Conservation (phyloP, 2,113 vertebrate genomes). For the Aldabrachelys gigantea region DNA sequence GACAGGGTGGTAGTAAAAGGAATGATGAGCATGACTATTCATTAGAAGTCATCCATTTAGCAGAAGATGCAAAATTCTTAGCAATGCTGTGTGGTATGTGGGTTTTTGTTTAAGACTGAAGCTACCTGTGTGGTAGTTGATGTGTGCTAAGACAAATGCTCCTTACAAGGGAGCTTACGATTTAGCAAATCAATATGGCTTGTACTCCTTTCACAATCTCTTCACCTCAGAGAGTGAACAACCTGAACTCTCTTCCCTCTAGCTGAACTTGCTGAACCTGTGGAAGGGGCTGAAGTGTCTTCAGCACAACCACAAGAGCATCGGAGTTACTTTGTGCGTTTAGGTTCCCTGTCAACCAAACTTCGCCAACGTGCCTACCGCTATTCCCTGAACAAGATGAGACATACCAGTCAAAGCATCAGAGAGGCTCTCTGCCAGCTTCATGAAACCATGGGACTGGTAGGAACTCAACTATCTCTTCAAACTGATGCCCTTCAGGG, state of each 20-base stretch:
- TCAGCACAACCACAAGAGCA: constrained; percentile 25
- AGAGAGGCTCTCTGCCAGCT: constrained; percentile 77
- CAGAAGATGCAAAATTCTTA: not conserved
- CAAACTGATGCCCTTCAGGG: not conserved
- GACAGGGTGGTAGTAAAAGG: not conserved
- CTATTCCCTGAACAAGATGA: constrained; percentile 80
- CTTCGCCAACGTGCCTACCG: constrained; percentile 80
- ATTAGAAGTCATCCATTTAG: no score
- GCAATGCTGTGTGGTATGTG: not conserved
- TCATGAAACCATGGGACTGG: constrained; percentile 80
- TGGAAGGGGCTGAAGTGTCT: constrained; percentile 38
- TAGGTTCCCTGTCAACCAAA: constrained; percentile 82
- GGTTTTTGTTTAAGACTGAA: not conserved
- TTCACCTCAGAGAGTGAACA: not conserved
- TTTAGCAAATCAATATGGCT: not conserved
- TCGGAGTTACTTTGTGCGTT: constrained; percentile 83
- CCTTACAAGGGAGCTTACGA: no score
- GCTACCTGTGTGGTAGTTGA: not conserved
- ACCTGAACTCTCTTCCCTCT: rapidly evolving
- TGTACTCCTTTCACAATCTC: not conserved
- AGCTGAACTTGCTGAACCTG: constrained; percentile 44
- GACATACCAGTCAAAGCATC: constrained; percentile 63
- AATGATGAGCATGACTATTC: not conserved
- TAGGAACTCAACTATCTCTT: constrained; percentile 9
- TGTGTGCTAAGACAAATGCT: not conserved